Base-by-base conservation (phyloP, 2,888 invertebrate species). In the Apamea anceps region DNA sequence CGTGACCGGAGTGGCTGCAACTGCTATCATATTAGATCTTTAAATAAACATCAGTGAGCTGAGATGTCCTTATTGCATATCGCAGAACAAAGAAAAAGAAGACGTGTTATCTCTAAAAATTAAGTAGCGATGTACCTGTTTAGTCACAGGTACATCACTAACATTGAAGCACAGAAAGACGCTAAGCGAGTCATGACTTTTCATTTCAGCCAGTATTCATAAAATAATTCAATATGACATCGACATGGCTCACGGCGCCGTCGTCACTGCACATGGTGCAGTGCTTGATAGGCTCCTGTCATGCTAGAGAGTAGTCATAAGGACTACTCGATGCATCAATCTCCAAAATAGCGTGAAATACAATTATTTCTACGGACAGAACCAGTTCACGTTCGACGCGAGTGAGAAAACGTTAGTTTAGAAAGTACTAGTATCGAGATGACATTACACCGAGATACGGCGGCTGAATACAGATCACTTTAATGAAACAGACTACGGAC, bases 1-100 rank as follows among this genome's bases (percentile, higher is more conserved):
- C 85, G 88, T 85, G 85, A 73, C 81, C 15, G 37, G 75, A 37
- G 70, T 65, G 32, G 25, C 71, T 80, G 66, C 75, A 32, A 54
- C n/a, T 72, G 79, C 70, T 74, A 85, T 71, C 75, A 74, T 72
- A 80, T 72, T 57, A 70, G 25, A 74, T 80, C 57, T 77, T 32
- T 62, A 79, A 54, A 79, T 63, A 77, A 65, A 81, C 54, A 77
- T 54, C 42, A 25, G 28, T 37, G 67, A 57, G 72, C 25, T 28
- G 13, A 12, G 54, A 51, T 32, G 28, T 13, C 60, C 37, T 60
- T 32, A 45, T 15, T 45, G 65, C 54, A 45, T n/a, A 32, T 25
- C 45, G 21, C 13, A 12, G 25, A 66, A 66, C 51, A 25, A 70
- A 71, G 15, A 57, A 65, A 54, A n/a, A 42, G 15, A 15, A 60